Percentiles rank a stretch among this genome's conserved stretches.
Evolutionary conservation across 2,888 invertebrate genomes (phyloP).

Genomic region (Oscheius myriophilus): DNA sequence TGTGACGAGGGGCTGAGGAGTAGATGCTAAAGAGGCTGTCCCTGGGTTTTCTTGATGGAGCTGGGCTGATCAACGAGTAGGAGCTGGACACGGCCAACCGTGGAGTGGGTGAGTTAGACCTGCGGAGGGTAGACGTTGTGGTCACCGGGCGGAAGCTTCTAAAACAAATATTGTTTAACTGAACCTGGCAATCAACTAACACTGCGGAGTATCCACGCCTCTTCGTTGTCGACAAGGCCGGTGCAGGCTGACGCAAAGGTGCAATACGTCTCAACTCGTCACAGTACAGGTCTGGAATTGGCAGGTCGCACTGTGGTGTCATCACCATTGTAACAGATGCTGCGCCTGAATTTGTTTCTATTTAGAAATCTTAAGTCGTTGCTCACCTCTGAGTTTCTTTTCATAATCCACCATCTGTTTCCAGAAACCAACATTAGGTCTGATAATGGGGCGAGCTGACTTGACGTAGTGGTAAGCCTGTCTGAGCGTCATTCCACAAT

Average conservation of each 20-base stretch:
- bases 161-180: background rate
- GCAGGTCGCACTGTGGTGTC: conserved; percentile 65
- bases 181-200: conserved; percentile 1
- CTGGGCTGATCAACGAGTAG: conserved; percentile 52
- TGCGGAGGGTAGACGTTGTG: conserved; percentile 19
- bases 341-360: conserved; percentile 43
- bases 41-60: conserved; percentile 51
- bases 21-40: conserved; percentile 55
- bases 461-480: conserved; percentile 71
- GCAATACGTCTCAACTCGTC: conserved; percentile 54
- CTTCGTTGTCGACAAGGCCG: conserved; percentile 21
- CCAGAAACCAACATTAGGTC: conserved; percentile 91
- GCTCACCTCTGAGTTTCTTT: conserved; percentile 58
- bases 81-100: conserved; percentile 40
- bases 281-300: conserved; percentile 66
- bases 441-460: conserved; percentile 81
- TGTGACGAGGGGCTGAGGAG: conserved; percentile 49
- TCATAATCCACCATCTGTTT: conserved; percentile 88
- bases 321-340: conserved; percentile 61
- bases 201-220: conserved; percentile 31
- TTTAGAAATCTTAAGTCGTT: background rate
- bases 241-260: conserved; percentile 7
- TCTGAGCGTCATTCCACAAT: conserved; percentile 81
- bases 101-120: conserved; percentile 25
- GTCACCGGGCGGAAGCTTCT: conserved; percentile 21